A percentile compares a stretch with the other conserved stretches of the same genome.
Evolutionary conservation across 2,797 vertebrate genomes (phyloP).

Genomic region (Poecile montanus): DNA sequence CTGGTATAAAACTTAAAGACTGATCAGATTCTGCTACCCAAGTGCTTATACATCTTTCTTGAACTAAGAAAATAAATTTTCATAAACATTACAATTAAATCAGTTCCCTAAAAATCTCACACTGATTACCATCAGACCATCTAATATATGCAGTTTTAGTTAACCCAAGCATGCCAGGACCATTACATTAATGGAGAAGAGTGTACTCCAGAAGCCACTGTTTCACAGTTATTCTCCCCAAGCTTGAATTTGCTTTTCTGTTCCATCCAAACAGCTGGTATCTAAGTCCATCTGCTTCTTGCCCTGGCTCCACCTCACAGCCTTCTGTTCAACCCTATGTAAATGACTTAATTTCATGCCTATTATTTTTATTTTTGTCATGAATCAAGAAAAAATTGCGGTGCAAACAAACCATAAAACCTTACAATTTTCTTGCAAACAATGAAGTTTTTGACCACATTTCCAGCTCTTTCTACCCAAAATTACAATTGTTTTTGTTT

Average conservation of each 20-base stretch:
- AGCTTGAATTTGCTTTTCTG: background rate
- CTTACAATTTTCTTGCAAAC: background rate
- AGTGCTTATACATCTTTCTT: background rate
- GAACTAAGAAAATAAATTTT: background rate
- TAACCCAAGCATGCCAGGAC: background rate
- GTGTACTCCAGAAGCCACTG: background rate
- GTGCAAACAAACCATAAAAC: background rate
- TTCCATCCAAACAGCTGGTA: background rate
- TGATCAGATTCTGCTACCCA: background rate
- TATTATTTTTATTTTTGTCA: background rate
- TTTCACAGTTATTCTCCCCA: background rate
- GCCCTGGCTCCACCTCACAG: background rate
- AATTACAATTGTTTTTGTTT: background rate
- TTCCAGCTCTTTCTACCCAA: background rate
- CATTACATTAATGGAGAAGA: background rate
- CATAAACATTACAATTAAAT: background rate
- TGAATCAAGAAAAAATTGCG: background rate
- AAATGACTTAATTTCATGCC: background rate
- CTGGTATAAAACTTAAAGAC: background rate
- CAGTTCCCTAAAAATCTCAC: background rate
- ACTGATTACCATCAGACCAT: background rate
- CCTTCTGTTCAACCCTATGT: background rate
- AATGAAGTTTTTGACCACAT: accelerated
- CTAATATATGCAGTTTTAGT: background rate
- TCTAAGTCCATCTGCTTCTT: background rate